Percentiles rank a stretch among this genome's conserved stretches.
Evolutionary conservation across 2,113 vertebrate genomes (phyloP).

Genomic region (Coregonus clupeaformis): DNA sequence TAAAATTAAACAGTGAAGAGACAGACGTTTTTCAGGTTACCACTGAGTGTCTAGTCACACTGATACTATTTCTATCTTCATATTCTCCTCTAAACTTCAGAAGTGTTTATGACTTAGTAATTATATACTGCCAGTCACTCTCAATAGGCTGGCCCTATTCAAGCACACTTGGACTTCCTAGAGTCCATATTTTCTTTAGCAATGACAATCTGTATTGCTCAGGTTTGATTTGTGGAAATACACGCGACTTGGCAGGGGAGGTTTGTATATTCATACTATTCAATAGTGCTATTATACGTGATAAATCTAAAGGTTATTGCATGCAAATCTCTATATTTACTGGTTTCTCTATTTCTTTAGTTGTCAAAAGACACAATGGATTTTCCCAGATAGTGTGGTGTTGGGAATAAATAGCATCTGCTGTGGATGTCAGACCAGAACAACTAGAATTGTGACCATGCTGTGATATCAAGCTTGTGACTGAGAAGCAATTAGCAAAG

Average conservation of each 20-base stretch:
- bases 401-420: not conserved
- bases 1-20: conserved; percentile 17
- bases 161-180: no score
- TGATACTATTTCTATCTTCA: not conserved
- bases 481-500: not conserved
- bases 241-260: not conserved
- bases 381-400: not conserved
- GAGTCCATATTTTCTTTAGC: no score
- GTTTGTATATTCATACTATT: not conserved
- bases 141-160: not conserved
- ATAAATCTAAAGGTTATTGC: not conserved
- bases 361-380: not conserved
- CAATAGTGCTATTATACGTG: not conserved
- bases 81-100: conserved; percentile 23
- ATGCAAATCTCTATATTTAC: not conserved
- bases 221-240: not conserved
- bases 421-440: not conserved
- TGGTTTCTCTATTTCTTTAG: not conserved
- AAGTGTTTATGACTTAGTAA: conserved; percentile 35
- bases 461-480: not conserved
- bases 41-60: conserved; percentile 16
- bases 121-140: conserved; percentile 26
- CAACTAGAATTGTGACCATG: not conserved
- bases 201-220: no score
- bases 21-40: conserved; percentile 28